A percentile compares a stretch with the other conserved stretches of the same genome.
Conservation (phyloP, 2,113 vertebrate species). For the Hypocryptadius cinnamomeus region DNA sequence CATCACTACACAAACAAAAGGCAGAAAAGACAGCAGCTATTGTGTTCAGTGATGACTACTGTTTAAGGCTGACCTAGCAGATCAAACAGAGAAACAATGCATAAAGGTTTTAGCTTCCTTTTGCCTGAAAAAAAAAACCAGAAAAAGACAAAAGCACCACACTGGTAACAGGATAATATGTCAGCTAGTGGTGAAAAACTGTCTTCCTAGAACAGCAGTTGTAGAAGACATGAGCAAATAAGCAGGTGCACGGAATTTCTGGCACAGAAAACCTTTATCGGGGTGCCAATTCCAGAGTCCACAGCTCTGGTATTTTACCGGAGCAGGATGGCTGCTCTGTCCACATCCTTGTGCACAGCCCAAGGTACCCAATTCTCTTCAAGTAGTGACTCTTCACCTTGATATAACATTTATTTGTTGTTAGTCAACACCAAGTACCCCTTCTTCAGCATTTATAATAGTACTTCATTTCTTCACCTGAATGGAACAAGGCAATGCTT, state of each 20-base stretch:
- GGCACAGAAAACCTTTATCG: background rate
- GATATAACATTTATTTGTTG: background rate
- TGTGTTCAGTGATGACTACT: background rate
- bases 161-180: background rate
- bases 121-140: background rate
- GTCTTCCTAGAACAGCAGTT: background rate
- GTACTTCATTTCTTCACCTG: background rate
- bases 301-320: background rate
- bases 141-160: background rate
- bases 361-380: background rate
- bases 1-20: background rate
- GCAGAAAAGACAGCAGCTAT: background rate
- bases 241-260: background rate
- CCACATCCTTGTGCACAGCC: background rate
- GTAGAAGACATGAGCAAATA: background rate
- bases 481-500: background rate
- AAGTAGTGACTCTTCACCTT: background rate
- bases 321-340: background rate
- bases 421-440: background rate
- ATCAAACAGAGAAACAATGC: background rate
- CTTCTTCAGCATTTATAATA: background rate
- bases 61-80: background rate
- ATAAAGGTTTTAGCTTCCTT: background rate
- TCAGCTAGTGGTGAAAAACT: background rate
- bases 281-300: background rate